Conservation (phyloP, 2,888 invertebrate genomes). For the Rhorus exstirpatorius region DNA sequence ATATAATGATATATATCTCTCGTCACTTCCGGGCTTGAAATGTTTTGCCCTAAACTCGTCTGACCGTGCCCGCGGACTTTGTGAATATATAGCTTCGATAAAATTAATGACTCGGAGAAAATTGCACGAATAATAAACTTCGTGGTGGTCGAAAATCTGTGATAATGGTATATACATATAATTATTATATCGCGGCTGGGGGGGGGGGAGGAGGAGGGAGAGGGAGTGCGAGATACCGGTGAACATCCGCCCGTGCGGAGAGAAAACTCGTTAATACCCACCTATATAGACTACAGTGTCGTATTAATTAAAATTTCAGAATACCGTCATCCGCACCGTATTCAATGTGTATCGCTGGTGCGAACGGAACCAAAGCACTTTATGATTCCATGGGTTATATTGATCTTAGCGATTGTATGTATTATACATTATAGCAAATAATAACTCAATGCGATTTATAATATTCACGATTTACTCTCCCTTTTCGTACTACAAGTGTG, state of each 20-base stretch:
- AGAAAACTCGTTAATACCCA: conserved; percentile 48
- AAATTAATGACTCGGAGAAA: conserved; percentile 62
- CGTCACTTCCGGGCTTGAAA: conserved; percentile 28
- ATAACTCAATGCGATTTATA: conserved; percentile 26
- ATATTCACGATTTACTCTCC: conserved; percentile 15
- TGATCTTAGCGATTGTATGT: conserved; percentile 5
- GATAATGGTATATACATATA: conserved; percentile 18
- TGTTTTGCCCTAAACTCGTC: conserved; percentile 10
- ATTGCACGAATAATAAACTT: conserved; percentile 65
- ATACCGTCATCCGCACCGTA: conserved; percentile 37
- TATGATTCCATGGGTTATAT: conserved; percentile 34
- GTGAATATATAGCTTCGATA: conserved; percentile 28
- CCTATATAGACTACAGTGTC: conserved; percentile 20
- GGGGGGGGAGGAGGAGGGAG: conserved; percentile 1
- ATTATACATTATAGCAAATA: neutral
- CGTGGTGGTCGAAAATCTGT: conserved; percentile 41
- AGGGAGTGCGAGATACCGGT: conserved; percentile 7
- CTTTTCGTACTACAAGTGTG: conserved; percentile 10
- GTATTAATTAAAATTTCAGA: conserved; percentile 65
- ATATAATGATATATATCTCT: conserved; percentile 3
- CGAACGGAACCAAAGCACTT: conserved; percentile 10
- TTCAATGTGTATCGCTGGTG: conserved; percentile 29
- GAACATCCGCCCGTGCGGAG: conserved; percentile 8
- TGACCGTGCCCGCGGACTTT: neutral
- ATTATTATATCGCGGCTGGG: too few species aligned